Conservation (phyloP, 2,888 invertebrate genomes). For the Autographa gamma region DNA sequence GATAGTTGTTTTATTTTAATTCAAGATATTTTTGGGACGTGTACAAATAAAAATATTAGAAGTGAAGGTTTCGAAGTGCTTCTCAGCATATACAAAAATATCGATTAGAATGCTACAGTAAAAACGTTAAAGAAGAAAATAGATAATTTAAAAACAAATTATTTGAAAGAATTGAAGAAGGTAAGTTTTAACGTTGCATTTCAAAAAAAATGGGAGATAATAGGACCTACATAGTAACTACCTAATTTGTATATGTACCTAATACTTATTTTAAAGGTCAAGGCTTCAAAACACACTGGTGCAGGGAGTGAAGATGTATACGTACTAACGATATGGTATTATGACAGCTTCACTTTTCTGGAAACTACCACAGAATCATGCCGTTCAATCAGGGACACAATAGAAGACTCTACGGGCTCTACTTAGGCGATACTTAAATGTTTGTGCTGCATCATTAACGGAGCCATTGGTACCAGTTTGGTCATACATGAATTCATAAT, state of each 20-base stretch:
- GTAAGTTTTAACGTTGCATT: slow-evolving; percentile 7
- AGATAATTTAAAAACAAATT: slow-evolving; percentile 31
- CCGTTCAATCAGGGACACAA: slow-evolving; percentile 21
- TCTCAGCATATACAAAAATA: slow-evolving; percentile 24
- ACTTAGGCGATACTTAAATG: neutral
- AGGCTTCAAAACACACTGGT: slow-evolving; percentile 23
- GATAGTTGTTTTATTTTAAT: too few species aligned
- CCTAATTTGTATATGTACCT: slow-evolving; percentile 11
- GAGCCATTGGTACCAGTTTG: slow-evolving; percentile 37
- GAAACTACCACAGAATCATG: slow-evolving; percentile 24
- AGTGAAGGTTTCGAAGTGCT: slow-evolving; percentile 21
- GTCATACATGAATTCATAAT: slow-evolving; percentile 45
- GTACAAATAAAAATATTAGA: slow-evolving; percentile 19
- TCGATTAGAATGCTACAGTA: slow-evolving; percentile 34
- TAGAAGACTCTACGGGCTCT: slow-evolving; percentile 15
- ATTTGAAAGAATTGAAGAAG: slow-evolving; percentile 19
- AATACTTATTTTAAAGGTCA: slow-evolving; percentile 16
- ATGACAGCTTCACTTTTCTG: slow-evolving; percentile 28
- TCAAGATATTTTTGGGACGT: too few species aligned
- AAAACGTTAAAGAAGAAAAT: slow-evolving; percentile 33
- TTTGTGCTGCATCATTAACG: slow-evolving; percentile 22
- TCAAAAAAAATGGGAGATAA: slow-evolving; percentile 3
- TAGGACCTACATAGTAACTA: slow-evolving; percentile 9
- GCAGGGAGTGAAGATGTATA: slow-evolving; percentile 27
- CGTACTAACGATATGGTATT: slow-evolving; percentile 35